Percentiles rank a stretch among this genome's conserved stretches.
phyloP scores from a whole-genome alignment of 1,140 invertebrate species.

The Drosophila mojavensis region DNA sequence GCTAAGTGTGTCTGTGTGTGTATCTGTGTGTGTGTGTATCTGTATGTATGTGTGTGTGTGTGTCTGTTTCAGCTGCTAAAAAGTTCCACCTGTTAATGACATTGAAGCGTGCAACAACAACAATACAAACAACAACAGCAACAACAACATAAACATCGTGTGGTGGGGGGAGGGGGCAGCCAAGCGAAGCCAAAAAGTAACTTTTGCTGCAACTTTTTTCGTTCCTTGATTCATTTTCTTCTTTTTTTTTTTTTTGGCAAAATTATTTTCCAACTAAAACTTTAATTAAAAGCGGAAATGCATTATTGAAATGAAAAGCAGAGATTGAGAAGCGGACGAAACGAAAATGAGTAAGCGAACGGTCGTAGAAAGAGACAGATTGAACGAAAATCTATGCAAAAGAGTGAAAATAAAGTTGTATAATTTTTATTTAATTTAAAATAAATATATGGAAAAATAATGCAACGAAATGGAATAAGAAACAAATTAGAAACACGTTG shows the following conservation, averaged over 20 bases:
- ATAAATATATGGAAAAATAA: constrained; percentile 3
- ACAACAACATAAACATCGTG: constrained; percentile 4
- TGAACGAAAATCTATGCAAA: neutral
- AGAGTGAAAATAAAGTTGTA: neutral
- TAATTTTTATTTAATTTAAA: neutral
- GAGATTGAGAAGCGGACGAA: constrained; percentile 2
- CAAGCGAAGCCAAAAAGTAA: constrained; percentile 43
- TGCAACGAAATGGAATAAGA: neutral
- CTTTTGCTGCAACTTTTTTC: constrained; percentile 52
- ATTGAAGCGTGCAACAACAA: constrained; percentile 42
- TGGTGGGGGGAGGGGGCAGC: constrained; percentile 13
- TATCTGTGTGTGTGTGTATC: neutral
- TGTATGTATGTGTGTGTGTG: neutral
- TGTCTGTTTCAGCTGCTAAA: constrained; percentile 44
- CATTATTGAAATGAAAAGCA: constrained; percentile 72
- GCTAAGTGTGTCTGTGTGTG: constrained; percentile 16
- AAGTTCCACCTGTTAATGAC: constrained; percentile 79
- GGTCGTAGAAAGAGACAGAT: neutral
- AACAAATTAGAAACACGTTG: neutral
- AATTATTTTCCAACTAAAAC: constrained; percentile 74
- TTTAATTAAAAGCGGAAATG: constrained; percentile 80
- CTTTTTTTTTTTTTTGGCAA: constrained; percentile 23
- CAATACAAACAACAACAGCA: constrained; percentile 33
- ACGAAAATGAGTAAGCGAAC: too few species aligned
- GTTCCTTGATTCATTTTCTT: neutral